A percentile compares a stretch with the other conserved stretches of the same genome.
Conservation (phyloP, 2,113 vertebrate genomes). For the Brachionichthys hirsutus region DNA sequence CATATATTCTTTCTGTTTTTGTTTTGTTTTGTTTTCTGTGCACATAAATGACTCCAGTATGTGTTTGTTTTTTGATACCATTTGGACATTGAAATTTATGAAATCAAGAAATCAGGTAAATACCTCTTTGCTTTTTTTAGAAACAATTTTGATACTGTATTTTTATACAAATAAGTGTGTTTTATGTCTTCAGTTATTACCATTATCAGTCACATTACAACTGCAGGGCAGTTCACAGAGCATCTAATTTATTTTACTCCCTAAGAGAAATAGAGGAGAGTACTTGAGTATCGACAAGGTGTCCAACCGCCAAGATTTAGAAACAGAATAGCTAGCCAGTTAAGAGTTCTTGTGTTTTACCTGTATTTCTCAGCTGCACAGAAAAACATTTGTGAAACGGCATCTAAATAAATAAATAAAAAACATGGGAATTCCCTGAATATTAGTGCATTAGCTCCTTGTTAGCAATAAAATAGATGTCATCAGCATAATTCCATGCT, state of each 20-base stretch:
- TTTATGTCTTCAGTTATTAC: slow-evolving; percentile 61
- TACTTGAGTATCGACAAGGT: slow-evolving; percentile 82
- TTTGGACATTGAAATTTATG: slow-evolving; percentile 43
- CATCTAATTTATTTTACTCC: slow-evolving; percentile 83
- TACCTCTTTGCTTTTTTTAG: slow-evolving; percentile 40
- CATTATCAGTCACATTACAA: slow-evolving; percentile 75
- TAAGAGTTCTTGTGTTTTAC: slow-evolving; percentile 35
- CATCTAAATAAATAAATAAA: background rate
- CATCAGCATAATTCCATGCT: background rate
- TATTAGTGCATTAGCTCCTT: no score
- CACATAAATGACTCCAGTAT: slow-evolving; percentile 53
- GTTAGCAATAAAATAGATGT: no score
- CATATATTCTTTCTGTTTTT: slow-evolving; percentile 18
- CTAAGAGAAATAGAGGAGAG: slow-evolving; percentile 68
- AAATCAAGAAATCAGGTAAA: slow-evolving; percentile 63
- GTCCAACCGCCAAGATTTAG: slow-evolving; percentile 68
- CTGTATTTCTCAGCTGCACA: slow-evolving; percentile 35
- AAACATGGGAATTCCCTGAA: background rate
- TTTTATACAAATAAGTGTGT: slow-evolving; percentile 61
- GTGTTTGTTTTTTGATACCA: slow-evolving; percentile 39
- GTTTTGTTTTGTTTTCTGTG: slow-evolving; percentile 27
- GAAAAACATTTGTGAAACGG: background rate
- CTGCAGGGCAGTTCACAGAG: slow-evolving; percentile 84
- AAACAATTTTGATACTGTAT: slow-evolving; percentile 60
- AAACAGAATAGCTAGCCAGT: slow-evolving; percentile 56